Base-by-base conservation (phyloP, 2,888 invertebrate species). In the Nemapogon koenigi region DNA sequence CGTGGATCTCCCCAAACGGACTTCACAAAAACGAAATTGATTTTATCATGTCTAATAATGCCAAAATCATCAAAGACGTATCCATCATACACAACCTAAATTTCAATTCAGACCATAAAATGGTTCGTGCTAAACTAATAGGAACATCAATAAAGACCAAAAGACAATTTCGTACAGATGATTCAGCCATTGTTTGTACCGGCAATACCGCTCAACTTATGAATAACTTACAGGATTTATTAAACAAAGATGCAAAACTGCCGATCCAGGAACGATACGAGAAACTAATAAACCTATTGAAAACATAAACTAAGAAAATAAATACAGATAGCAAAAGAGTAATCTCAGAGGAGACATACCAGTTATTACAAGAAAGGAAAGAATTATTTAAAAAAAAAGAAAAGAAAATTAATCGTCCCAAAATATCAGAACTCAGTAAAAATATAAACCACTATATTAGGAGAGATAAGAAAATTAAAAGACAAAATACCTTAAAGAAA, bases 341-440 rank as follows among this genome's bases (percentile, higher is more conserved):
- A 4, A 4, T 27, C 14, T 27, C 28, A 13, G n/a, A 27, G 4
- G 28, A 27, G 28, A 27, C 28, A 27, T n/a, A 27, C 4, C 28
- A 27, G 28, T 14, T 27, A n/a, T 14, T 27, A 27, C 28, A 27
- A n/a, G 6, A 27, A 27, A 27, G 28, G 13, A 27, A 27, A 27
- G n/a, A 4, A 4, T n/a, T 27, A 27, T 6, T 27, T 4, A 4
- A 27, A 4, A 27, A 6, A n/a, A n/a, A n/a, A n/a, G n/a, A n/a
- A n/a, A n/a, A n/a, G n/a, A n/a, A n/a, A n/a, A n/a, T n/a, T n/a
- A n/a, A 27, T 4, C 4, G n/a, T 4, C 4, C 4, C 4, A 4
- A 43, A 40, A 43, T 40, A 39, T 15, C 18, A 1, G 32, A 41
- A 18, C 10, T 40, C 37, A 43, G 40, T 28, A 41, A 43, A 41